Percentiles rank a stretch among this genome's conserved stretches.
Evolutionary conservation across 2,888 invertebrate species (phyloP).

Genomic region (Platycheirus rosarum): DNA sequence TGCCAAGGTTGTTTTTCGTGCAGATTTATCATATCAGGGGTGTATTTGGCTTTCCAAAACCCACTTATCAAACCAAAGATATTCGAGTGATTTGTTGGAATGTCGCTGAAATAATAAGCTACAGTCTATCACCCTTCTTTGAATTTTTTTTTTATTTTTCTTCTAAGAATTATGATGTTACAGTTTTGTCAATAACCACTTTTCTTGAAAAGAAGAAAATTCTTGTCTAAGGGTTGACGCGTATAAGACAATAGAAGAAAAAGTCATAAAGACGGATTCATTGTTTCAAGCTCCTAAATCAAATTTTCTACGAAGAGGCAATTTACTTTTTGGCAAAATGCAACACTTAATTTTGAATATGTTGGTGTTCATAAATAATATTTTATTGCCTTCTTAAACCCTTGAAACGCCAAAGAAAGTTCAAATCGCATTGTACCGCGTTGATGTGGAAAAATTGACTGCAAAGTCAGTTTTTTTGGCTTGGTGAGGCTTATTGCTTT

Average conservation of each 20-base stretch:
- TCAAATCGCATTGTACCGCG: conserved; percentile 66
- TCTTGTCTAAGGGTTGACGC: conserved; percentile 34
- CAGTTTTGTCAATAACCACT: conserved; percentile 56
- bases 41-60: neutral
- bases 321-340: conserved; percentile 74
- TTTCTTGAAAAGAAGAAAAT: conserved; percentile 14
- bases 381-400: conserved; percentile 63
- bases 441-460: conserved; percentile 70
- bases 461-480: conserved; percentile 52
- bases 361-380: conserved; percentile 71
- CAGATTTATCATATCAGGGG: conserved; percentile 9
- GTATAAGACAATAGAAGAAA: conserved; percentile 5
- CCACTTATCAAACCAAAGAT: conserved; percentile 14
- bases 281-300: conserved; percentile 65
- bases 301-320: conserved; percentile 55
- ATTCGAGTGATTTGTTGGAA: conserved; percentile 53
- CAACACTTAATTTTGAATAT: conserved; percentile 68
- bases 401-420: conserved; percentile 45
- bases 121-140: conserved; percentile 52
- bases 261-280: conserved; percentile 60
- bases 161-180: conserved; percentile 55
- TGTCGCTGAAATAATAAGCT: conserved; percentile 66
- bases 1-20: conserved; percentile 38
- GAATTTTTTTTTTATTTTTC: neutral
- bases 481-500: conserved; percentile 14